Base-by-base conservation (phyloP, 2,113 vertebrate genomes). In the Neolamprologus tretocephalus region DNA sequence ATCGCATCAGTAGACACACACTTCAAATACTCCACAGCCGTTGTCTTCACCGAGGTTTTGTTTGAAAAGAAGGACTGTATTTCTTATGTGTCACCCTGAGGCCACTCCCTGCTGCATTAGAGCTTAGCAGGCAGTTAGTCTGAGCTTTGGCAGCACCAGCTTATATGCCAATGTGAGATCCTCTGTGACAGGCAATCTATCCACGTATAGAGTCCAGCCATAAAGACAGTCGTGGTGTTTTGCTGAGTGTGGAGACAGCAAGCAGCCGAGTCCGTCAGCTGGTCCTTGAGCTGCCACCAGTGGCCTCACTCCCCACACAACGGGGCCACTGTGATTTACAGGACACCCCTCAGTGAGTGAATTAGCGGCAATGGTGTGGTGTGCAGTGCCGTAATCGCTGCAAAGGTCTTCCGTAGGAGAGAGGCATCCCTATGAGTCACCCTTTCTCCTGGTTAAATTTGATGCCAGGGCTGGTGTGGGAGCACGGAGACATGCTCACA, bases 281-380 rank as follows among this genome's bases (percentile, higher is more conserved):
- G 89, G 91, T 91, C 94, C 94, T 94, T 93, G 93, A 94, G 90
- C 86, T 93, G 93, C 90, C 93, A 89, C 47, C 42, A 55, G 81
- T 80, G 11, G 84, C 71, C 80, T 66, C 14, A 6, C 57, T 71
- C 84, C 26, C 26, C 9, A 23, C 83, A 19, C 91, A 45, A 26
- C 35, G 4, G 37, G 83, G 73, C 86, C 75, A 19, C 73, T 3
- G 45, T 90, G 90, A 96, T 94, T 94, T 93, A 93, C 90, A 75
- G 87, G 88, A 91, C 90, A 83, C 66, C 89, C 53, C 82, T 87
- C 78, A 82, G 58, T 58, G 84, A 87, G 85, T 87, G 91, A 95
- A 87, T 94, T 86, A 94, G 91, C 61, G 31, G 86, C 85, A 33
- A 17, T 58, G 84, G 61, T 82, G 87, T 31, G 23, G 90, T 73